These are phyloP conservation scores for Boloria euphrosyne DNA, from an alignment of 2,888 invertebrate genomes.

Conservation along the genomic window DNA sequence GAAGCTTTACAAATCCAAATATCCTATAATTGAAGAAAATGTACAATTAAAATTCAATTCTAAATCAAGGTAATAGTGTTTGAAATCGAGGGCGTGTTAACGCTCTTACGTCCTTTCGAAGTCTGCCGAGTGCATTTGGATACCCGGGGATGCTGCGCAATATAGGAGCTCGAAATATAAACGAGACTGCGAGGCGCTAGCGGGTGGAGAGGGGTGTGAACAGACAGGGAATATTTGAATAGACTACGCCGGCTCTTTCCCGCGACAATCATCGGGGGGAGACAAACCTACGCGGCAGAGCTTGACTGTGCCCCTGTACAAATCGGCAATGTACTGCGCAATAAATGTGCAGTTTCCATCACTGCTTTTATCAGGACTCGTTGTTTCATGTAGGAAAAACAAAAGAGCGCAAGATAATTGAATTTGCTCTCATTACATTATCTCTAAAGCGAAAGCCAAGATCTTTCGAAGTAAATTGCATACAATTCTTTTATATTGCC, in stretches of 20 bases:
- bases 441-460: conserved; percentile 56
- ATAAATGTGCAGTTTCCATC: conserved; percentile 76
- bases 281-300: conserved; percentile 56
- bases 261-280: conserved; percentile 53
- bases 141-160: conserved; percentile 84
- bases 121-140: conserved; percentile 78
- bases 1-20: conserved; percentile 45
- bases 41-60: conserved; percentile 42
- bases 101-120: conserved; percentile 60
- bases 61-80: conserved; percentile 42
- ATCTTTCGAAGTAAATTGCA: conserved; percentile 54
- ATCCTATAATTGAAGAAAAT: conserved; percentile 48
- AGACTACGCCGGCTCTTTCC: conserved; percentile 74
- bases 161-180: conserved; percentile 82
- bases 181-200: conserved; percentile 82
- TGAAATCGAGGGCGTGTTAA: conserved; percentile 40
- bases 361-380: conserved; percentile 64
- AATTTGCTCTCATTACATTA: conserved; percentile 76
- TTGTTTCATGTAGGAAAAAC: conserved; percentile 56
- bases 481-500: conserved; percentile 44
- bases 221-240: conserved; percentile 79
- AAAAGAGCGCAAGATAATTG: conserved; percentile 73
- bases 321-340: conserved; percentile 73
- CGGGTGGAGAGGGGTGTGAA: conserved; percentile 70
- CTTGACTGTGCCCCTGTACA: conserved; percentile 59